phyloP scores from a whole-genome alignment of 2,797 vertebrate genomes.

The Trachops cirrhosus region DNA sequence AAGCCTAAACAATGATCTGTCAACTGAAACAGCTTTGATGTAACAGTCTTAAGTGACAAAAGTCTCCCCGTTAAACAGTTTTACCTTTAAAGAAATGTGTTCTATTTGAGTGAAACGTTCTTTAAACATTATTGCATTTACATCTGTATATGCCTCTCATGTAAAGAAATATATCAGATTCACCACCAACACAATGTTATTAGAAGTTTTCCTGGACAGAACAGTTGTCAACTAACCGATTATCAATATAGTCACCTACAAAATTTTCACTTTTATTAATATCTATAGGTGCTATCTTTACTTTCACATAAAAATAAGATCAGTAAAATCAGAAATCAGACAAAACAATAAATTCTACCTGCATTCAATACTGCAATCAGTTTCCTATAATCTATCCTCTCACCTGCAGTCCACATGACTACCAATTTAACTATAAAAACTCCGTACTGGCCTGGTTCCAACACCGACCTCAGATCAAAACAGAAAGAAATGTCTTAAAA shows the following conservation, averaged over 20 bases:
- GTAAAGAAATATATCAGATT: constrained; percentile 58
- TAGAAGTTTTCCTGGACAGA: constrained; percentile 56
- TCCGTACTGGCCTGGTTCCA: constrained; percentile 61
- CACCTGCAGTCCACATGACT: neutral
- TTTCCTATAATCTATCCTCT: neutral
- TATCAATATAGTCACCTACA: constrained; percentile 49
- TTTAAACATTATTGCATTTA: constrained; percentile 65
- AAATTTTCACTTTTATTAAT: constrained; percentile 71
- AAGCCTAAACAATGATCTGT: constrained; percentile 66
- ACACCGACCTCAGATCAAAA: constrained; percentile 63
- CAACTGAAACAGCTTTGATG: constrained; percentile 71
- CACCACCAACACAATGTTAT: constrained; percentile 60
- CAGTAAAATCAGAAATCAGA: constrained; percentile 19
- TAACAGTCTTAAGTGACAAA: constrained; percentile 58
- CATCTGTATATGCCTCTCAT: neutral
- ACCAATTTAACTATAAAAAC: constrained; percentile 52
- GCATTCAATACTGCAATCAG: constrained; percentile 33
- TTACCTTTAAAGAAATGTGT: constrained; percentile 68
- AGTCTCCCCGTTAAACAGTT: constrained; percentile 66
- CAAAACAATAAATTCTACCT: constrained; percentile 61
- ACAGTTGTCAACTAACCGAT: constrained; percentile 56
- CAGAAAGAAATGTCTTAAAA: constrained; percentile 65
- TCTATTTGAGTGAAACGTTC: constrained; percentile 68
- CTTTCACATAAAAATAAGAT: constrained; percentile 35
- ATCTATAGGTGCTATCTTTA: constrained; percentile 46